These are phyloP conservation scores for Panagrolaimus sp. DNA, from an alignment of 1,140 invertebrate species.

Conservation along the genomic window DNA sequence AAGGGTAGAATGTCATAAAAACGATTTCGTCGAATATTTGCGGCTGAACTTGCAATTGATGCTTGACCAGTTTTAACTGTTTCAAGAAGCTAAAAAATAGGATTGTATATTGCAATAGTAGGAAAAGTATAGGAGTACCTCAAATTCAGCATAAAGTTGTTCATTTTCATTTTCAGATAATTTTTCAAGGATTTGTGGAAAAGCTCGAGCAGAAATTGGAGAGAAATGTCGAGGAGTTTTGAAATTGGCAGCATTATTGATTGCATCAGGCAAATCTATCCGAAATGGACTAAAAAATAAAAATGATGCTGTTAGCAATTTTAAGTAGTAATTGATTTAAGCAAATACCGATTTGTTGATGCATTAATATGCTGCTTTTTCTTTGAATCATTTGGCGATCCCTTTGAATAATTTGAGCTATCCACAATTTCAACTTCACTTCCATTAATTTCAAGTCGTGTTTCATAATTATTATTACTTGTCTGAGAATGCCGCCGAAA, in stretches of 20 bases:
- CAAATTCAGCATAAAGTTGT: slow-evolving; percentile 22
- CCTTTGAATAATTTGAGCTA: too few species aligned
- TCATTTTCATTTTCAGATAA: slow-evolving; percentile 24
- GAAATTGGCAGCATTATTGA: neutral
- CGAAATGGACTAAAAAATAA: neutral
- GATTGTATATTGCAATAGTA: neutral
- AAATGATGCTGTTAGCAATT: neutral
- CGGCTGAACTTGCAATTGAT: slow-evolving; percentile 1
- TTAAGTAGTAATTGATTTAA: too few species aligned
- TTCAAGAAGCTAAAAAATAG: neutral
- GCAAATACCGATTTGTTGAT: too few species aligned
- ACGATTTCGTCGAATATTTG: slow-evolving; percentile 43
- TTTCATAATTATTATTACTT: too few species aligned
- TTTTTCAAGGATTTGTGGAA: slow-evolving; percentile 15
- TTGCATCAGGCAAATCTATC: neutral
- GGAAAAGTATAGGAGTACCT: neutral
- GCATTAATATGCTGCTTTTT: too few species aligned
- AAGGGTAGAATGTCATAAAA: slow-evolving; percentile 43
- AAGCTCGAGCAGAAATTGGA: neutral
- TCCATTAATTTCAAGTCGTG: too few species aligned
- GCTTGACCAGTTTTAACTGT: neutral
- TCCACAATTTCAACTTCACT: too few species aligned
- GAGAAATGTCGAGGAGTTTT: neutral
- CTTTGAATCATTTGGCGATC: too few species aligned
- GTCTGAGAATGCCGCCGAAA: neutral